These are phyloP conservation scores for Synanthedon tipuliformis DNA, from an alignment of 2,888 invertebrate species.

Conservation along the genomic window DNA sequence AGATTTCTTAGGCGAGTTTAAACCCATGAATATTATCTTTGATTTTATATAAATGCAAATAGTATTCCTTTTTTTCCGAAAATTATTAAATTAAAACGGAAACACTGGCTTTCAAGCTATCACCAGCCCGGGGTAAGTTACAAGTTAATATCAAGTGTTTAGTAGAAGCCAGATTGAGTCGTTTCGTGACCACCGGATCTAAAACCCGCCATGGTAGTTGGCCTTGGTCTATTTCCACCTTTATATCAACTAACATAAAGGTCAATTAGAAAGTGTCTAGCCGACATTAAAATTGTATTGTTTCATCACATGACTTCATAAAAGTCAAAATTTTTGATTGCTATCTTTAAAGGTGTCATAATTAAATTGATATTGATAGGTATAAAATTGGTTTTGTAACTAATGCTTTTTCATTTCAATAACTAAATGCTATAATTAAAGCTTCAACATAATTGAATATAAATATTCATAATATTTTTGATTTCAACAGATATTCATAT, in stretches of 20 bases:
- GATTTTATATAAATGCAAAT: too few relatives aligned
- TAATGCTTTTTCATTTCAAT: not conserved
- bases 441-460: not conserved
- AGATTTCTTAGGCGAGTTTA: not conserved
- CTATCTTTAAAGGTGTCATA: conserved; percentile 13
- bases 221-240: conserved; percentile 63
- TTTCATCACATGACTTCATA: conserved; percentile 4
- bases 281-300: conserved; percentile 16
- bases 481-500: too few relatives aligned
- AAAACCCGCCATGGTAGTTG: conserved; percentile 50
- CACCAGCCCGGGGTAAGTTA: not conserved
- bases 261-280: conserved; percentile 52
- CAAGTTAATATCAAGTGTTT: not conserved
- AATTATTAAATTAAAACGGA: not conserved
- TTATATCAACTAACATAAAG: conserved; percentile 38
- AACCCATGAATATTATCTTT: not conserved
- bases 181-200: conserved; percentile 61
- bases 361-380: conserved; percentile 17
- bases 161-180: not conserved
- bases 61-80: not conserved
- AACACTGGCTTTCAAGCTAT: not conserved
- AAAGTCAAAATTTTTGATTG: conserved; percentile 12
- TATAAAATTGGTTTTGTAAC: not conserved
- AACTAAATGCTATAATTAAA: not conserved
- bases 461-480: not conserved